Percentiles rank a stretch among this genome's conserved stretches.
Evolutionary conservation across 2,888 invertebrate species (phyloP).

Genomic region (Leucania comma): DNA sequence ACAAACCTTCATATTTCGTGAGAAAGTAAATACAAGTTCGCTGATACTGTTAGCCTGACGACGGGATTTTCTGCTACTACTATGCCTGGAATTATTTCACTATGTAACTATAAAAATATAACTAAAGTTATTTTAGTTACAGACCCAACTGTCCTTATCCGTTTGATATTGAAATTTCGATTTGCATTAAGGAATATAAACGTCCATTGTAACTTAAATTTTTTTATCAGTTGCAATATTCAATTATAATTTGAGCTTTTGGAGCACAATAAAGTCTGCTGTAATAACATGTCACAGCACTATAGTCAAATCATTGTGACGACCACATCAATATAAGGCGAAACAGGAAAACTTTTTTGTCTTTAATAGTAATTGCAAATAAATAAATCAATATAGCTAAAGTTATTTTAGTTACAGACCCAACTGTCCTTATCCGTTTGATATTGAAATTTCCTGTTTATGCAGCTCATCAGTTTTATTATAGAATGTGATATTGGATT

Average conservation of each 20-base stretch:
- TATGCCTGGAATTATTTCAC: not conserved
- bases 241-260: not conserved
- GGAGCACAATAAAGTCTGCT: not conserved
- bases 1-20: constrained; percentile 38
- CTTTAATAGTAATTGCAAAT: constrained; percentile 50
- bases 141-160: constrained; percentile 57
- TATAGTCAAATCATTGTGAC: constrained; percentile 13
- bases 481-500: constrained; percentile 46
- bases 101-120: too few relatives aligned
- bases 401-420: constrained; percentile 50
- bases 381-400: constrained; percentile 43
- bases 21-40: constrained; percentile 54
- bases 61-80: not conserved
- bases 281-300: not conserved
- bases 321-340: constrained; percentile 15
- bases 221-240: constrained; percentile 1
- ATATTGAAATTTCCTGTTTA: constrained; percentile 73
- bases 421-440: constrained; percentile 60
- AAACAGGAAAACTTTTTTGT: constrained; percentile 60
- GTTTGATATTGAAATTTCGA: constrained; percentile 68
- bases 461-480: constrained; percentile 55
- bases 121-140: constrained; percentile 52
- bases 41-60: constrained; percentile 14
- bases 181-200: not conserved
- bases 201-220: not conserved